Evolutionary conservation across 2,797 vertebrate species (phyloP).

Genomic region (Jordanella pulchra): DNA sequence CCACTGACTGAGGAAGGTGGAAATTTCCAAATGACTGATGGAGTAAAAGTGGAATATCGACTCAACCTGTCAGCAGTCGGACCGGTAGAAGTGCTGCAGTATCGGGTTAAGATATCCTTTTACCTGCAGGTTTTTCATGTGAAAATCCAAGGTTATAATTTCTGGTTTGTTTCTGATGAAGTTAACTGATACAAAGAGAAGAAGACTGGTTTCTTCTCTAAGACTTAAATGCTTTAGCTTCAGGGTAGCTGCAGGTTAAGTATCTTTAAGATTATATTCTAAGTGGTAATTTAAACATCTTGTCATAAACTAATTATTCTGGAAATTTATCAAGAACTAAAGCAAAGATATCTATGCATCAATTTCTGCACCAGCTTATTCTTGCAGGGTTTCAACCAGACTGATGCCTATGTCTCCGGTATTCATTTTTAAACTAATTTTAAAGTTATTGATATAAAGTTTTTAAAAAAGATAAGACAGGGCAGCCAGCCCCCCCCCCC

Average conservation of each 20-base stretch:
- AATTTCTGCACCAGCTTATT: too few relatives aligned
- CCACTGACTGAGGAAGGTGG: constrained; percentile 7
- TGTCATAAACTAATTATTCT: not conserved
- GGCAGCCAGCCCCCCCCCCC: too few relatives aligned
- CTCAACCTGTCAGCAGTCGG: constrained; percentile 1
- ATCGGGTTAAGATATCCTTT: constrained; percentile 2
- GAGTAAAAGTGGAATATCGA: constrained; percentile 30
- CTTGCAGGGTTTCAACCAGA: too few relatives aligned
- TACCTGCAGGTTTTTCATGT: not conserved
- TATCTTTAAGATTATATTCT: not conserved
- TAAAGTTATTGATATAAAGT: too few relatives aligned
- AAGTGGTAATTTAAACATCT: not conserved
- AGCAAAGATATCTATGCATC: too few relatives aligned
- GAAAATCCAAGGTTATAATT: not conserved
- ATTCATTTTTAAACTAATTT: too few relatives aligned
- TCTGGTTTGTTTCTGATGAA: too few relatives aligned
- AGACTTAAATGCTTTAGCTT: not conserved
- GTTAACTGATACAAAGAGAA: not conserved
- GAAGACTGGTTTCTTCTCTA: not conserved
- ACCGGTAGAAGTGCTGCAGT: constrained; percentile 14
- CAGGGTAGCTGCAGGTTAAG: not conserved
- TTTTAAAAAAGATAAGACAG: too few relatives aligned
- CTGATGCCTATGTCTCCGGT: too few relatives aligned
- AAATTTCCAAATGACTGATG: constrained; percentile 30
- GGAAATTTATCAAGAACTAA: too few relatives aligned